Percentiles rank a stretch among this genome's conserved stretches.
phyloP scores from a whole-genome alignment of 2,888 invertebrate genomes.

The Pachydiplax longipennis region DNA sequence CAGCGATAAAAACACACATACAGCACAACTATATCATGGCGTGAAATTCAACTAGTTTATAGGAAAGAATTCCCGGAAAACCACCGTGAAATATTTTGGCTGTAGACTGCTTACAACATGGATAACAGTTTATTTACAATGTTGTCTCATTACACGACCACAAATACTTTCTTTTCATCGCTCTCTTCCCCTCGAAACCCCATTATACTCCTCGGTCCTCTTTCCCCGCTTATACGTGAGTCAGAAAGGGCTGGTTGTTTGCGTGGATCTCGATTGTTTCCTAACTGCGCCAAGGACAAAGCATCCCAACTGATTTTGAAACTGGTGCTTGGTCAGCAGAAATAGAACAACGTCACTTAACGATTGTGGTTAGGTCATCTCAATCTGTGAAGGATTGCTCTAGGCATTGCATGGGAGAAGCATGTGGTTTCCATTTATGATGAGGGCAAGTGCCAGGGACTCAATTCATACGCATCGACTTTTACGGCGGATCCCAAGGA shows the following conservation, averaged over 20 bases:
- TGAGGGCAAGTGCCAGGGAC: no score
- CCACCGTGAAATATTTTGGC: no score
- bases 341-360: background rate
- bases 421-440: background rate
- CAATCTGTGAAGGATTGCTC: background rate
- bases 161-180: background rate
- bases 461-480: no score
- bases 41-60: no score
- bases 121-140: no score
- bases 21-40: no score
- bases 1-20: no score
- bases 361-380: background rate
- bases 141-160: no score
- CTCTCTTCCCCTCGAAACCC: background rate
- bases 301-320: background rate
- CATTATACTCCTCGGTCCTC: background rate
- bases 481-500: background rate
- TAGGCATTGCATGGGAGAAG: background rate
- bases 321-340: background rate
- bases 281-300: background rate
- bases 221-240: background rate
- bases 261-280: background rate
- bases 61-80: no score
- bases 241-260: background rate
- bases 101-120: no score